Conservation (phyloP, 2,113 vertebrate species). For the Cinclus mexicanus region DNA sequence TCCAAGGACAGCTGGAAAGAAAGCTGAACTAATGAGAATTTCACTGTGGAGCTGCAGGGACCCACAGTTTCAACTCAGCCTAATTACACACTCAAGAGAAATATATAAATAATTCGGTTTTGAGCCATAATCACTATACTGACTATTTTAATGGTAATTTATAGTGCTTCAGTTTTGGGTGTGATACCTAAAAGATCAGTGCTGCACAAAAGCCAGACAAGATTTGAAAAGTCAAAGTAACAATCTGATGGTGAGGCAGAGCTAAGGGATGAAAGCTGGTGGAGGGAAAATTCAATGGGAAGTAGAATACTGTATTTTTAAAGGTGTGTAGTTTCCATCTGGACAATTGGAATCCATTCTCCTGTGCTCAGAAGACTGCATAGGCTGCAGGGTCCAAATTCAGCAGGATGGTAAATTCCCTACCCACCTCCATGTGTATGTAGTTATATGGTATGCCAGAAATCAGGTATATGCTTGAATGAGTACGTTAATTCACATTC, state of each 20-base stretch:
- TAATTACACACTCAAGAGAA: background rate
- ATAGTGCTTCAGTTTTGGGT: background rate
- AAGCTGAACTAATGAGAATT: background rate
- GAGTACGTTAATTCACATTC: slow-evolving; percentile 40
- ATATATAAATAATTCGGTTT: background rate
- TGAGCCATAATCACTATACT: background rate
- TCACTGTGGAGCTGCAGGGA: background rate
- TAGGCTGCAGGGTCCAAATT: background rate
- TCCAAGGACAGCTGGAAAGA: background rate
- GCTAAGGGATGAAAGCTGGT: background rate
- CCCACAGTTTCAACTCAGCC: background rate
- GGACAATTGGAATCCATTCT: background rate
- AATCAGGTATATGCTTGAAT: background rate
- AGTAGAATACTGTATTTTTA: background rate
- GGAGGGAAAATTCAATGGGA: background rate
- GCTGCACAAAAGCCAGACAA: background rate
- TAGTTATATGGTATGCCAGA: background rate
- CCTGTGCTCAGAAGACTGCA: background rate
- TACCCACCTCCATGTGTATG: background rate
- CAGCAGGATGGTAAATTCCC: background rate
- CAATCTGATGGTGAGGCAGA: background rate
- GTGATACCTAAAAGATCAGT: background rate
- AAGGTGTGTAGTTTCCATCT: background rate
- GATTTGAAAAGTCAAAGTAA: background rate
- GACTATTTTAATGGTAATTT: background rate